Conservation (phyloP, 2,797 vertebrate species). For the Myotis pilosus region DNA sequence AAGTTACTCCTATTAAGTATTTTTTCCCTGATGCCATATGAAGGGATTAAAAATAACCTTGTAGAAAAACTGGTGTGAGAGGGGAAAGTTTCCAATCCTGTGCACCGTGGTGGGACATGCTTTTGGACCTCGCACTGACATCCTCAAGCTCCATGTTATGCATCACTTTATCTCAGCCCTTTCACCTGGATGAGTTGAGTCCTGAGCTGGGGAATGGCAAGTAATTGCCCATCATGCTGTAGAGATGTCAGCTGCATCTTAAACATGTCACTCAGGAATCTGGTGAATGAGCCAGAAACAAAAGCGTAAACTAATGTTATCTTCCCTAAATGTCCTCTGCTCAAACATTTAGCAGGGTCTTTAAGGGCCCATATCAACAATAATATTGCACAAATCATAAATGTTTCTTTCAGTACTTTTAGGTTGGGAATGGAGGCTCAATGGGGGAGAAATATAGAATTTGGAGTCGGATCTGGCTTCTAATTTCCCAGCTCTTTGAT, state of each 20-base stretch:
- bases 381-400: neutral
- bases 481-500: neutral
- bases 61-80: neutral
- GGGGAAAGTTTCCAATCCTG: neutral
- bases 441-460: neutral
- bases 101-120: neutral
- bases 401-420: neutral
- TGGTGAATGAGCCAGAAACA: neutral
- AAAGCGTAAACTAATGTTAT: neutral
- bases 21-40: neutral
- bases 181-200: constrained; percentile 31
- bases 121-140: constrained; percentile 13
- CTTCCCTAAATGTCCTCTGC: neutral
- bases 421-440: neutral
- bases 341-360: neutral
- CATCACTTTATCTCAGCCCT: neutral
- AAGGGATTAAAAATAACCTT: neutral
- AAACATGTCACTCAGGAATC: neutral
- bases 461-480: neutral
- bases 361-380: neutral
- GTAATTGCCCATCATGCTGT: neutral
- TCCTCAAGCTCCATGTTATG: neutral
- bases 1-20: neutral
- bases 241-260: neutral
- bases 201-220: neutral